Conservation (phyloP, 2,113 vertebrate species). For the Emydura subglobosa region DNA sequence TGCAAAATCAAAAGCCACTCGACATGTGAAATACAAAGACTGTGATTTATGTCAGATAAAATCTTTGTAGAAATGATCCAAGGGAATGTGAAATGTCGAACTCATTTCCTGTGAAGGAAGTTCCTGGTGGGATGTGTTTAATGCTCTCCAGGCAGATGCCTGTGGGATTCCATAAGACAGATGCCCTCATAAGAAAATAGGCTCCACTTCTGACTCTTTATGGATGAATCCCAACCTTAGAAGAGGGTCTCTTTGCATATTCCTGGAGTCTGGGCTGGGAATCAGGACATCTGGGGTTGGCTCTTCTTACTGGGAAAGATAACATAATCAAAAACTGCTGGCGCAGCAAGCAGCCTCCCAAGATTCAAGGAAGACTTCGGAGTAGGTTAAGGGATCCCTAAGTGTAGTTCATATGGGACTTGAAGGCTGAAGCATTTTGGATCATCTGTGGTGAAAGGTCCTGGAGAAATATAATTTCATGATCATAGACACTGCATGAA, state of each 20-base stretch:
- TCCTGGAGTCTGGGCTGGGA: background rate
- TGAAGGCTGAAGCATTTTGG: background rate
- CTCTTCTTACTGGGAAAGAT: background rate
- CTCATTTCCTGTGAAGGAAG: background rate
- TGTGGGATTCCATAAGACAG: background rate
- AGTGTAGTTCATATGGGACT: background rate
- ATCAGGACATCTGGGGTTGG: background rate
- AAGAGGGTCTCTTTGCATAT: background rate
- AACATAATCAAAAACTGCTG: background rate
- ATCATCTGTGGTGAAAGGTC: background rate
- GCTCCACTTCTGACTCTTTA: background rate
- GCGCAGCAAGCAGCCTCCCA: too few species aligned
- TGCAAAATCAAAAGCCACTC: background rate
- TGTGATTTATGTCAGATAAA: background rate
- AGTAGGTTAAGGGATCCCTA: background rate
- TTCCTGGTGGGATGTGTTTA: background rate
- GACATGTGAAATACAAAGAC: background rate
- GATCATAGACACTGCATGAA: background rate
- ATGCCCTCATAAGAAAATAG: background rate
- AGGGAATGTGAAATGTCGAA: background rate
- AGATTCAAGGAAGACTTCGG: background rate
- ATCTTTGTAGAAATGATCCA: background rate
- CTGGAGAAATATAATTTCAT: background rate
- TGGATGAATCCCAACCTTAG: background rate
- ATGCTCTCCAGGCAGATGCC: background rate